Evolutionary conservation across 2,797 vertebrate species (phyloP).

Genomic region (Cyprinella venusta): DNA sequence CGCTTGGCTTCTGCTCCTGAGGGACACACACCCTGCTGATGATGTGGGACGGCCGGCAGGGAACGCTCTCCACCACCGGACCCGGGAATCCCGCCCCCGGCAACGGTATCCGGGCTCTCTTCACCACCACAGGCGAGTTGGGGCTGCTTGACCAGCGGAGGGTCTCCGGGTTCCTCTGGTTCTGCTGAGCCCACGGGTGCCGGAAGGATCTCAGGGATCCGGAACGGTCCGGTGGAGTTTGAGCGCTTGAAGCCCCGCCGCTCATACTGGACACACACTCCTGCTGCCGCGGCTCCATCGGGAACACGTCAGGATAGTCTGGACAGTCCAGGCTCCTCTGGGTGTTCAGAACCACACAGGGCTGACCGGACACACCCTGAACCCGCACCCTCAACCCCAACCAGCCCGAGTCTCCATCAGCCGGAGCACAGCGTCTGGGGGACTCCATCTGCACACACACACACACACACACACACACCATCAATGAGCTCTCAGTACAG

Average conservation of each 20-base stretch:
- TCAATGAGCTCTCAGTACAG: slow-evolving; percentile 17
- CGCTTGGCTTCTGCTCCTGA: slow-evolving; percentile 30
- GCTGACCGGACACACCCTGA: slow-evolving; percentile 91
- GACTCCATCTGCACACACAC: slow-evolving; percentile 78
- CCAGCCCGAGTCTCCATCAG: slow-evolving; percentile 69
- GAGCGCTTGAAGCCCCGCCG: slow-evolving; percentile 63
- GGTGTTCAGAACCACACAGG: slow-evolving; percentile 91
- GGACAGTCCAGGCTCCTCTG: slow-evolving; percentile 66
- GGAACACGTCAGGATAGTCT: slow-evolving; percentile 66
- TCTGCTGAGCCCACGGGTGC: slow-evolving; percentile 63
- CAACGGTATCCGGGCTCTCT: slow-evolving; percentile 72
- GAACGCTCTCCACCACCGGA: slow-evolving; percentile 31
- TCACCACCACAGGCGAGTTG: slow-evolving; percentile 39
- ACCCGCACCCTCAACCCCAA: slow-evolving; percentile 93
- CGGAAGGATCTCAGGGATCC: slow-evolving; percentile 66
- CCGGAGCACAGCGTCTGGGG: slow-evolving; percentile 72
- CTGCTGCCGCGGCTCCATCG: slow-evolving; percentile 48
- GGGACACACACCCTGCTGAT: slow-evolving; percentile 36
- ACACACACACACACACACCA: background rate
- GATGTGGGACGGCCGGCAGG: slow-evolving; percentile 50
- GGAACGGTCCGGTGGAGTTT: slow-evolving; percentile 61
- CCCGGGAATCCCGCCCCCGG: slow-evolving; percentile 63
- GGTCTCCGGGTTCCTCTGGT: slow-evolving; percentile 87
- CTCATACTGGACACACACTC: slow-evolving; percentile 49
- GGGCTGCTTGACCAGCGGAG: slow-evolving; percentile 66